phyloP scores from a whole-genome alignment of 2,888 invertebrate genomes.

The Lutraria lutraria region DNA sequence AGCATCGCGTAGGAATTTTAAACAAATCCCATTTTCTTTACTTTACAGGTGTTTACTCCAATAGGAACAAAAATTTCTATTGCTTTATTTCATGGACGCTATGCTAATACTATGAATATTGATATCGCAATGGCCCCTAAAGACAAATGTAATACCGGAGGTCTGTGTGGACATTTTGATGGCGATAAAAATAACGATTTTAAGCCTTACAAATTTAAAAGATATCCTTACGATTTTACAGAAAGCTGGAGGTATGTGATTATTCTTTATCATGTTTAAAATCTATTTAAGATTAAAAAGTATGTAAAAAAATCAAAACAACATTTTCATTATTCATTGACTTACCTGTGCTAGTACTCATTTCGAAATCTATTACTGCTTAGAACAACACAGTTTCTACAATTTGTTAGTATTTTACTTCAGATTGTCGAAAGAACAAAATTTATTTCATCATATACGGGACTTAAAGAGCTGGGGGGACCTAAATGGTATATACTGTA shows the following conservation, averaged over 20 bases:
- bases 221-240: not conserved
- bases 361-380: no score
- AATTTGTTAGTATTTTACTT: not conserved
- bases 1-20: no score
- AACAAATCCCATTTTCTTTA: not conserved
- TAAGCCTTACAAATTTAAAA: not conserved
- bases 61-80: constrained; percentile 28
- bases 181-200: not conserved
- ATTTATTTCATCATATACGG: not conserved
- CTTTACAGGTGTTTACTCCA: constrained; percentile 16
- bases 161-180: constrained; percentile 25
- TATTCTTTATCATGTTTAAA: no score
- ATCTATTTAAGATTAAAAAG: no score
- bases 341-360: no score
- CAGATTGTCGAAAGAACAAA: not conserved
- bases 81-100: not conserved
- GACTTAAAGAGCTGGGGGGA: not conserved
- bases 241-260: not conserved
- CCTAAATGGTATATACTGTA: not conserved
- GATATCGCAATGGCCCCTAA: constrained; percentile 25
- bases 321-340: no score
- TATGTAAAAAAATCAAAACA: no score
- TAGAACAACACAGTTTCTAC: no score
- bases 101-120: constrained; percentile 4
- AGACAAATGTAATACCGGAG: not conserved